phyloP scores from a whole-genome alignment of 2,797 vertebrate genomes.

The Lutjanus argentimaculatus region DNA sequence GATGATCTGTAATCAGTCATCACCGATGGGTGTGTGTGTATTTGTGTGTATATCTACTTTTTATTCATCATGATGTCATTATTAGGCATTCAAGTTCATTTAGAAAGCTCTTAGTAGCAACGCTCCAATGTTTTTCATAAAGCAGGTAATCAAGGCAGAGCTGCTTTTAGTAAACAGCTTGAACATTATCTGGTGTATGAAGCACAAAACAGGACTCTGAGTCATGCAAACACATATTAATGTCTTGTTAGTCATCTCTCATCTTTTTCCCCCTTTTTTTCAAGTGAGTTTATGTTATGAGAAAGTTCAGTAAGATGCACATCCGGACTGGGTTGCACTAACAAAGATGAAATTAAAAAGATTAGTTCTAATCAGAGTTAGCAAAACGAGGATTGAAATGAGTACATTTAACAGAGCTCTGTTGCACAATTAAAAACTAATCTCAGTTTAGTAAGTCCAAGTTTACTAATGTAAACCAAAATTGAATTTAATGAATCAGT shows the following conservation, averaged over 20 bases:
- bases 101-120: conserved; percentile 19
- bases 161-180: conserved; percentile 15
- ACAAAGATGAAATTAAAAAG: too few relatives aligned
- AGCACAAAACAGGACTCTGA: neutral
- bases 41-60: neutral
- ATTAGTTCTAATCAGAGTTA: too few relatives aligned
- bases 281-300: neutral
- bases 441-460: too few relatives aligned
- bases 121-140: conserved; percentile 11
- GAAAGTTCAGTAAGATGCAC: neutral
- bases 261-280: neutral
- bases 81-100: conserved; percentile 21
- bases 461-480: too few relatives aligned
- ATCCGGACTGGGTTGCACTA: neutral
- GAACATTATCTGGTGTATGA: neutral
- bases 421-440: too few relatives aligned
- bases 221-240: neutral
- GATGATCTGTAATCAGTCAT: conserved; percentile 46
- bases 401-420: too few relatives aligned
- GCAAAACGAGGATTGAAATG: too few relatives aligned
- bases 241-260: neutral
- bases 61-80: conserved; percentile 19
- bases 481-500: too few relatives aligned
- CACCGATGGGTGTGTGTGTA: neutral
- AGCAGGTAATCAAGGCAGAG: conserved; percentile 12